Conservation (phyloP, 2,888 invertebrate species). For the Rosalia funebris region DNA sequence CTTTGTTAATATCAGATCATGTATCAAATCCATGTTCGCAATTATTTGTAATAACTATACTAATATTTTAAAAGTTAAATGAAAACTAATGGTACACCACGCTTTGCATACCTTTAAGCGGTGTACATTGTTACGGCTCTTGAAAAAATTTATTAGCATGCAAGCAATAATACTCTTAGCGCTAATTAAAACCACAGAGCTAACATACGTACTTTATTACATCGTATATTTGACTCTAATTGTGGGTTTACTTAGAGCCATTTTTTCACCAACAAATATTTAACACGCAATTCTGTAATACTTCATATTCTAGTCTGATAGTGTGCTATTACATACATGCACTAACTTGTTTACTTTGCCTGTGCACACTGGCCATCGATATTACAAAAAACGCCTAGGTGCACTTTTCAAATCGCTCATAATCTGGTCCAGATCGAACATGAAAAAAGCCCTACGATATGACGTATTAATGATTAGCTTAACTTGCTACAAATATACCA, state of each 20-base stretch:
- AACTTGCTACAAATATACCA: too few species aligned
- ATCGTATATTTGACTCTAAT: conserved; percentile 23
- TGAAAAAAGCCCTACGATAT: too few species aligned
- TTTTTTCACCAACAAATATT: conserved; percentile 25
- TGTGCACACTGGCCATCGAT: neutral
- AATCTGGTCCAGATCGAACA: too few species aligned
- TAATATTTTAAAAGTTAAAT: too few species aligned
- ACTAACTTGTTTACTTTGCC: conserved; percentile 4
- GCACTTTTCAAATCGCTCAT: too few species aligned
- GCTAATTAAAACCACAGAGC: conserved; percentile 25
- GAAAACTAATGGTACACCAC: too few species aligned
- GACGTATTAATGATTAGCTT: too few species aligned
- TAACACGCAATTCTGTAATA: conserved; percentile 8
- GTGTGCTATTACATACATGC: conserved; percentile 6
- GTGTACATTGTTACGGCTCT: conserved; percentile 16
- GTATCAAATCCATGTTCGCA: too few species aligned
- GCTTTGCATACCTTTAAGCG: too few species aligned
- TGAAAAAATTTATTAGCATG: conserved; percentile 27
- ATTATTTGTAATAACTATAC: too few species aligned
- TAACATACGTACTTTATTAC: conserved; percentile 18
- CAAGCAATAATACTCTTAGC: conserved; percentile 19
- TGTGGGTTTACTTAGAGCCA: conserved; percentile 19
- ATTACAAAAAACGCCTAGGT: neutral
- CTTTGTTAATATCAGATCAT: too few species aligned
- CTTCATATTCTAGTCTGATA: conserved; percentile 12